Conservation (phyloP, 2,888 invertebrate genomes). For the Eudasyphora cyanicolor region DNA sequence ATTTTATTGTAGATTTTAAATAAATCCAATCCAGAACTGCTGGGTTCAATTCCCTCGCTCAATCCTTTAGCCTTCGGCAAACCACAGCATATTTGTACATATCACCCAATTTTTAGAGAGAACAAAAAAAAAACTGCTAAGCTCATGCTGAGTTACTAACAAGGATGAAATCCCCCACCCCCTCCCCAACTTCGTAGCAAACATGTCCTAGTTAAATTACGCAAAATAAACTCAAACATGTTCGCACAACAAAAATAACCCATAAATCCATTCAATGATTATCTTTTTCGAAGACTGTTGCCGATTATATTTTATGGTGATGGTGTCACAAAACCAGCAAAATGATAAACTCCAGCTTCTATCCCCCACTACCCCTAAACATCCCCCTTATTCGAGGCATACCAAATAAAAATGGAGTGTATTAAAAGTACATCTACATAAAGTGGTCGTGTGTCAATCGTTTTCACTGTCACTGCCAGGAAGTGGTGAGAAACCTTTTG, state of each 20-base stretch:
- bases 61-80: no score
- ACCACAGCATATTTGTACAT: no score
- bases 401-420: slow-evolving; percentile 1
- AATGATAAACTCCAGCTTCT: slow-evolving; percentile 8
- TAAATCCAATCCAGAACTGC: no score
- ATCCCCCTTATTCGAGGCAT: not conserved
- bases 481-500: not conserved
- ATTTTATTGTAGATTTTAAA: no score
- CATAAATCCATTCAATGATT: slow-evolving; percentile 11
- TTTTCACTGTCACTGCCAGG: not conserved
- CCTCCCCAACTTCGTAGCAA: no score
- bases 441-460: slow-evolving; percentile 22
- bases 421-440: slow-evolving; percentile 5
- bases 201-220: slow-evolving; percentile 15
- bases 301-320: slow-evolving; percentile 29
- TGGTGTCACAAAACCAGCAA: not conserved
- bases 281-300: not conserved
- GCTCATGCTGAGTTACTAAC: not conserved
- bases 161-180: not conserved
- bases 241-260: not conserved
- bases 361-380: not conserved
- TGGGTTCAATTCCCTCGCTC: no score
- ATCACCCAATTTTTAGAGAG: no score
- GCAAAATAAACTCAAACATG: slow-evolving; percentile 13
- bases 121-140: no score